Percentiles rank a stretch among this genome's conserved stretches.
These are phyloP conservation scores for Portevinia maculata DNA, from an alignment of 2,888 invertebrate species.

Conservation along the genomic window DNA sequence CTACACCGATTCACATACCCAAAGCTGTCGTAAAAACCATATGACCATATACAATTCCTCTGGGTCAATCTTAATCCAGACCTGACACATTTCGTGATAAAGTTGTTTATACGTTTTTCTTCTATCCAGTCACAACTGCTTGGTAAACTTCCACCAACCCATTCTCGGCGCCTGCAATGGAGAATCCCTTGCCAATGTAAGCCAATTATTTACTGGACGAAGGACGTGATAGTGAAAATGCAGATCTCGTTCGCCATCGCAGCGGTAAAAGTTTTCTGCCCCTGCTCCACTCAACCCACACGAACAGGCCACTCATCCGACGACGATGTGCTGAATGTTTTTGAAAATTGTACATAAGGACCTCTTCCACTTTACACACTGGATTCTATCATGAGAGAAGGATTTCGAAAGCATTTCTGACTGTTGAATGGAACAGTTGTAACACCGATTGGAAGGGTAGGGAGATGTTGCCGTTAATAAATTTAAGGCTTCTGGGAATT, in stretches of 20 bases:
- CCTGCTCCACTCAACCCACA: background rate
- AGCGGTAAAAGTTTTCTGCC: constrained; percentile 8
- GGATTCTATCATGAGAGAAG: constrained; percentile 39
- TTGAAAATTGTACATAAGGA: constrained; percentile 39
- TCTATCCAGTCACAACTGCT: background rate
- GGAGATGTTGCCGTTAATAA: constrained; percentile 47
- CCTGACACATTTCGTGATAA: constrained; percentile 8
- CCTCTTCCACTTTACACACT: constrained; percentile 4
- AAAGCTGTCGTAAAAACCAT: background rate
- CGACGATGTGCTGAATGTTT: constrained; percentile 13
- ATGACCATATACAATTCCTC: background rate
- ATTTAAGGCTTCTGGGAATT: constrained; percentile 59
- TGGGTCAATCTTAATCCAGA: background rate
- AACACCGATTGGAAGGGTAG: constrained; percentile 9
- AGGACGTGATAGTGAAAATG: constrained; percentile 42
- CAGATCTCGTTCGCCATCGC: constrained; percentile 19
- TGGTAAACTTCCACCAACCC: background rate
- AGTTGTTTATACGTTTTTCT: background rate
- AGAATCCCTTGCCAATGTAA: background rate
- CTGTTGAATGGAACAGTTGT: background rate
- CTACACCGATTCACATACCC: background rate
- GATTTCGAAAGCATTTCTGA: constrained; percentile 5
- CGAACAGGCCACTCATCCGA: background rate
- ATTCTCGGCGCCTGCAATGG: background rate
- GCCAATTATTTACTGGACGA: background rate